phyloP scores from a whole-genome alignment of 2,888 invertebrate genomes.

The Acleris emargana region DNA sequence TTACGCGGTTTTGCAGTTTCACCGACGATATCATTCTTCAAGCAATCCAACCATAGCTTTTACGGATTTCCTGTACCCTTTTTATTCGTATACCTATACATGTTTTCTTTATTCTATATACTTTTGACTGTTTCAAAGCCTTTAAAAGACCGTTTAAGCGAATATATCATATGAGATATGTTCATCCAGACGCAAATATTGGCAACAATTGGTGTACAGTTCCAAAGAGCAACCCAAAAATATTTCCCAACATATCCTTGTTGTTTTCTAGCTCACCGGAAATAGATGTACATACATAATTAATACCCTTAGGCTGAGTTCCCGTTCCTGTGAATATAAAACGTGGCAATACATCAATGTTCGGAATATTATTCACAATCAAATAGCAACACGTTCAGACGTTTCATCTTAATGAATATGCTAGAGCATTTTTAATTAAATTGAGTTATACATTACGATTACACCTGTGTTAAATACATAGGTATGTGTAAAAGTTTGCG shows the following conservation, averaged over 20 bases:
- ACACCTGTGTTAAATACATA: background rate
- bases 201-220: conserved; percentile 1
- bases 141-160: no score
- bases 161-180: no score
- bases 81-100: no score
- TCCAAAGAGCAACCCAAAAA: conserved; percentile 38
- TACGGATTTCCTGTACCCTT: no score
- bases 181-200: background rate
- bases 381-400: background rate
- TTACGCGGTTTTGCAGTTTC: no score
- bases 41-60: no score
- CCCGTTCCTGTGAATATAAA: conserved; percentile 22
- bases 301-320: conserved; percentile 48
- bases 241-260: conserved; percentile 44
- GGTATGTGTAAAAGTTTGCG: background rate
- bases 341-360: conserved; percentile 21
- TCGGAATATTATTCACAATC: conserved; percentile 9
- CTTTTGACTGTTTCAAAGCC: no score
- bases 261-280: conserved; percentile 48
- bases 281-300: conserved; percentile 66
- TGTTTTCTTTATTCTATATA: no score
- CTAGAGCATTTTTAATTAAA: background rate
- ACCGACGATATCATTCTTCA: no score
- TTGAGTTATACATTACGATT: background rate
- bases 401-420: background rate